These are phyloP conservation scores for Aleadryas rufinucha DNA, from an alignment of 2,113 vertebrate genomes.

Conservation along the genomic window DNA sequence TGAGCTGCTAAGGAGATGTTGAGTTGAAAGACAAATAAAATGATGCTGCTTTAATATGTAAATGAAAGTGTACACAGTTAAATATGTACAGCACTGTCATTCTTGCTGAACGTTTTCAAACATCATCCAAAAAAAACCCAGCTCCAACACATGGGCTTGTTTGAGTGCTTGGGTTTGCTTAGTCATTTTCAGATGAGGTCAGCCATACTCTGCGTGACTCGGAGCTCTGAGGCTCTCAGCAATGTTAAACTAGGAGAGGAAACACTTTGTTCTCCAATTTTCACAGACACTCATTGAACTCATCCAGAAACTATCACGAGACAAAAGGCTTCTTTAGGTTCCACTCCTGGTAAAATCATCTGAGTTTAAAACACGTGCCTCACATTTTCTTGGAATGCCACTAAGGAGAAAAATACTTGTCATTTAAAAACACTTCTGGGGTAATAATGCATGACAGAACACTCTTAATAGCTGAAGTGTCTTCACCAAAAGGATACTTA, in stretches of 20 bases:
- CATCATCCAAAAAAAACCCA: not conserved
- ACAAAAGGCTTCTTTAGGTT: not conserved
- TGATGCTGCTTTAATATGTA: not conserved
- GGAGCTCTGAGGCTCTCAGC: not conserved
- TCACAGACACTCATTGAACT: not conserved
- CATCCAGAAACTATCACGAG: not conserved
- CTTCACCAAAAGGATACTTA: not conserved
- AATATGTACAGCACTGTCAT: not conserved
- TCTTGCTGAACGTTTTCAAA: not conserved
- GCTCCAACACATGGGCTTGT: not conserved
- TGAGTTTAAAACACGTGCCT: not conserved
- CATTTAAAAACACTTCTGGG: not conserved
- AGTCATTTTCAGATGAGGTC: slow-evolving; percentile 3
- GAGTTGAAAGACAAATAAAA: not conserved
- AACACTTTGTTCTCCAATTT: not conserved
- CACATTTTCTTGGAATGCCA: not conserved
- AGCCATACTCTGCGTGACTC: not conserved
- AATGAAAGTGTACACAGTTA: not conserved
- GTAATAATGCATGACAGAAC: not conserved
- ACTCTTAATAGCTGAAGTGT: not conserved
- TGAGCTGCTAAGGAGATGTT: not conserved
- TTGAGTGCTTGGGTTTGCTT: not conserved
- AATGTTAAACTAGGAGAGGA: not conserved
- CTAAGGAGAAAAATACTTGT: not conserved
- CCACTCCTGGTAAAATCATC: not conserved